Evolutionary conservation across 2,888 invertebrate genomes (phyloP), one percentile per base, ranked within the genome.

Genomic region (Neria commutata): DNA sequence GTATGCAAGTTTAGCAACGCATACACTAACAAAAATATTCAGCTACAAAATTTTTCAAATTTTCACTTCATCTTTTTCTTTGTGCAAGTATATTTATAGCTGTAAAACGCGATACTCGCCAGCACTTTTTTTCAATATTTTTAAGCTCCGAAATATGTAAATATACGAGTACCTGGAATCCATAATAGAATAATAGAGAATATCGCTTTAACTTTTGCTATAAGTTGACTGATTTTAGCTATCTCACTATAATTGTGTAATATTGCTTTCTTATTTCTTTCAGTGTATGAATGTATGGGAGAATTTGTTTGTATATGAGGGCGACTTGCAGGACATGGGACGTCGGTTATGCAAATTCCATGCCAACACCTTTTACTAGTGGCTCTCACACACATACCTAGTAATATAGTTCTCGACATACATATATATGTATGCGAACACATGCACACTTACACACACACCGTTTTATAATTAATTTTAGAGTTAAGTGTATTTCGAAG

Each of bases 401-500:
- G 72, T 73, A 69, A 66, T 65, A 71, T 73, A 72, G 71, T 72
- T 65, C 69, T 64, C 29, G 54, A 42, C 54, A 61, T 59, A 64
- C 33, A 59, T 54, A 58, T 10, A 60, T 46, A 60, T 56, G 58
- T 55, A 54, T 46, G 56, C 50, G 34, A n/a, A 40, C 40, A 42
- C 16, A 54, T 37, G 45, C 25, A 45, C 37, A 62, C 61, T 17
- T 8, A 52, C 17, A 40, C 50, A 54, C 14, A 49, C 26, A 49
- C 37, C 25, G 33, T 52, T 72, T 72, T 72, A 72, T 72, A 72
- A 72, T 72, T 72, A 72, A 72, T 72, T 72, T 73, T 72, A 68
- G 64, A 73, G 72, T 73, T 72, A 72, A 72, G 73, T 72, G 72
- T 72, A 72, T 72, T 72, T 57, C 73, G 71, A 74, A 74, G 73